These are phyloP conservation scores for Onychomys torridus DNA, from an alignment of 2,797 vertebrate species.

Conservation along the genomic window DNA sequence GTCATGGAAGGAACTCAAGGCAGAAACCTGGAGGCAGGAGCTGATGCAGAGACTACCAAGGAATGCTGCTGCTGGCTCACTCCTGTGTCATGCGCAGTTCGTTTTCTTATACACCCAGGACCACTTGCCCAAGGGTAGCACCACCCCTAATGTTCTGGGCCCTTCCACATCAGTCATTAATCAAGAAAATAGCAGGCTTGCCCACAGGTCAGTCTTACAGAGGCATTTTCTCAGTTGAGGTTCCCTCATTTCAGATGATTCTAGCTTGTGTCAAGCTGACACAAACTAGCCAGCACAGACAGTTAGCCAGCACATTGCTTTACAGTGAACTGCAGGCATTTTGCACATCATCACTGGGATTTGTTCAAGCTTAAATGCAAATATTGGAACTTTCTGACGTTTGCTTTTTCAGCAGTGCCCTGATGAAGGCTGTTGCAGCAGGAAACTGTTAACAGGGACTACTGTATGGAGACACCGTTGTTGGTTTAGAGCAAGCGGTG, in stretches of 20 bases:
- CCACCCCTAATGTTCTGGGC: too few species aligned
- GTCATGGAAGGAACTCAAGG: background rate
- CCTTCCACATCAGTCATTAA: background rate
- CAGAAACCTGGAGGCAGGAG: background rate
- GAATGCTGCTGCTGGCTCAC: background rate
- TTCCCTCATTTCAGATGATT: background rate
- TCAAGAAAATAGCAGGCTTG: background rate
- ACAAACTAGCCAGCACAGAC: background rate
- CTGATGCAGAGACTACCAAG: background rate
- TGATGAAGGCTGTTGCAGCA: background rate
- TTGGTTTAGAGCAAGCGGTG: conserved; percentile 2
- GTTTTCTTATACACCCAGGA: background rate
- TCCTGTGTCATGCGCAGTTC: background rate
- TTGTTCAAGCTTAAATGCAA: conserved; percentile 18
- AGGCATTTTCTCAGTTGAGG: background rate
- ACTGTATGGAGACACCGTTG: background rate
- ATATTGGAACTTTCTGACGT: background rate
- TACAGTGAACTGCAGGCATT: conserved; percentile 40
- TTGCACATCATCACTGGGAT: conserved; percentile 34
- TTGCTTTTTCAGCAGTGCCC: background rate
- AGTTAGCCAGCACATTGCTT: conserved; percentile 18
- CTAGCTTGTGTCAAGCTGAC: background rate
- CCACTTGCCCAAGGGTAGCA: background rate
- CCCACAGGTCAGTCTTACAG: background rate
- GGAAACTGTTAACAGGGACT: background rate